Conservation (phyloP, 2,888 invertebrate species). For the Catocala nupta region DNA sequence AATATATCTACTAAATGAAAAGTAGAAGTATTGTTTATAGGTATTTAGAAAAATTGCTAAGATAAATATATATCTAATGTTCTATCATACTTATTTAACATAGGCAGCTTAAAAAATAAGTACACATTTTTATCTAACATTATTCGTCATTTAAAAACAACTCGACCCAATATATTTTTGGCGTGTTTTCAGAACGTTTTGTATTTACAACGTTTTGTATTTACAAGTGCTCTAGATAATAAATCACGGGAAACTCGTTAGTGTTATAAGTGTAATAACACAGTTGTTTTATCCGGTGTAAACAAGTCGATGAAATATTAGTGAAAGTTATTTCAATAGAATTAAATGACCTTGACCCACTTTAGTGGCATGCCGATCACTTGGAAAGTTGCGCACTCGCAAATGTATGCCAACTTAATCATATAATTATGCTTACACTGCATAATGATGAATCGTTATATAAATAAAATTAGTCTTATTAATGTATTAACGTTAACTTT, state of each 20-base stretch:
- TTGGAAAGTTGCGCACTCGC: conserved; percentile 7
- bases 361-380: conserved; percentile 35
- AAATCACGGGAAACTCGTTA: background rate
- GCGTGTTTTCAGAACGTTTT: no score
- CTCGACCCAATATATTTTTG: no score
- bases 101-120: no score
- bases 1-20: no score
- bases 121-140: no score
- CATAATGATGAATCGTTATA: background rate
- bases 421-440: background rate
- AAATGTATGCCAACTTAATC: background rate
- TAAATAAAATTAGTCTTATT: background rate
- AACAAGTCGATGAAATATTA: background rate
- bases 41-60: no score
- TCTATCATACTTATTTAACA: no score
- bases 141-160: no score
- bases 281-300: background rate
- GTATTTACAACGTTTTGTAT: no score
- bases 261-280: background rate
- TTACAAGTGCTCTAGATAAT: background rate
- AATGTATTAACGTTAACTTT: conserved; percentile 31
- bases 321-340: conserved; percentile 22
- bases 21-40: no score
- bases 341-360: conserved; percentile 65
- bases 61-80: no score